phyloP scores from a whole-genome alignment of 2,113 vertebrate species.

The Ardeotis arabs region DNA sequence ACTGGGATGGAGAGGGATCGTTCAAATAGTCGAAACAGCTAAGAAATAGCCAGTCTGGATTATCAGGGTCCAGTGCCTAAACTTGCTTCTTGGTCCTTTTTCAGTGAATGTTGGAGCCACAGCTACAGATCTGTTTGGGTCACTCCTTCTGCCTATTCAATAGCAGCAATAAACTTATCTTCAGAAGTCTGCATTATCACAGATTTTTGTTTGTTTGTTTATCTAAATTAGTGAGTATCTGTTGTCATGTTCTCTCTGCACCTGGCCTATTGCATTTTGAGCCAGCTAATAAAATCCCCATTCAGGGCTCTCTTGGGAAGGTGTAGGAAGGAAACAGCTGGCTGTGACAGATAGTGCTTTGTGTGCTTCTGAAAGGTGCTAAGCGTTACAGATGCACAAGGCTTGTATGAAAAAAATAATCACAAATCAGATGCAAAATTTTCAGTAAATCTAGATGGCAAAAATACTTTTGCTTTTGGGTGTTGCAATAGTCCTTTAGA shows the following conservation, averaged over 20 bases:
- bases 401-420: background rate
- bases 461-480: background rate
- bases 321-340: conserved; percentile 12
- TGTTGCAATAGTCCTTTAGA: background rate
- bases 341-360: conserved; percentile 13
- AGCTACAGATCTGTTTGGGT: background rate
- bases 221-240: background rate
- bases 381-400: background rate
- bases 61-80: background rate
- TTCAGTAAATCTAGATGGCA: background rate
- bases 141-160: background rate
- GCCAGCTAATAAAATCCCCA: conserved; percentile 14
- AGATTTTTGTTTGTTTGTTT: background rate
- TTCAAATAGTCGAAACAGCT: background rate
- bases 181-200: background rate
- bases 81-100: background rate
- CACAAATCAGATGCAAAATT: background rate
- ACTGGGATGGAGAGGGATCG: accelerated
- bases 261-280: conserved; percentile 13
- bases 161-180: background rate
- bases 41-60: background rate
- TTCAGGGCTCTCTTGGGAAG: background rate
- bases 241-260: background rate
- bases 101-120: background rate
- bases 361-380: background rate